Conservation (phyloP, 2,113 vertebrate genomes). For the Lutjanus erythropterus region DNA sequence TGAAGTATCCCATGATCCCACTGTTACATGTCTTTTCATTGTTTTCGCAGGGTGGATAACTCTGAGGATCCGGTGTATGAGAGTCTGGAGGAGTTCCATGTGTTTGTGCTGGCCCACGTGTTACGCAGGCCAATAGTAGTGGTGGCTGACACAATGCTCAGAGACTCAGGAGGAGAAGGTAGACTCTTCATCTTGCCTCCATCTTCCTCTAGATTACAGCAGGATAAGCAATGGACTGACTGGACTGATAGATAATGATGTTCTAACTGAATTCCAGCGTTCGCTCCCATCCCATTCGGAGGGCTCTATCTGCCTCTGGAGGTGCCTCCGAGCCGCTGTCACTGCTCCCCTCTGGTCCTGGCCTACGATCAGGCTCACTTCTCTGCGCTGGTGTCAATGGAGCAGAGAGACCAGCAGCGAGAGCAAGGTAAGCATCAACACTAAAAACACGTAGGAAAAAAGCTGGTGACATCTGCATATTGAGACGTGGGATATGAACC, state of each 20-base stretch:
- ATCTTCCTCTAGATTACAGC: background rate
- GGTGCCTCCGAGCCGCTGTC: conserved; percentile 97
- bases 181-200: background rate
- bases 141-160: conserved; percentile 96
- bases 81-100: conserved; percentile 98
- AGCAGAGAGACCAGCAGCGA: conserved; percentile 97
- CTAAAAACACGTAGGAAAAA: background rate
- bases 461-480: background rate
- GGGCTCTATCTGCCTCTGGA: conserved; percentile 98
- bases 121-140: conserved; percentile 95
- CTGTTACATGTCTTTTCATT: conserved; percentile 1
- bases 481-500: background rate
- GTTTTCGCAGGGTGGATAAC: conserved; percentile 90
- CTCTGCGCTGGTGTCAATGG: conserved; percentile 99
- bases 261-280: conserved; percentile 83
- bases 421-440: conserved; percentile 91
- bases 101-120: conserved; percentile 97
- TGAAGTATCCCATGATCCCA: conserved; percentile 16
- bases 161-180: conserved; percentile 98
- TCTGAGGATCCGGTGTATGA: conserved; percentile 98
- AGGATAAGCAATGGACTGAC: background rate
- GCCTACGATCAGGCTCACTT: conserved; percentile 99
- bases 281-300: conserved; percentile 97
- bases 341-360: conserved; percentile 97
- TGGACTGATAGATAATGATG: too few species aligned